phyloP scores from a whole-genome alignment of 2,888 invertebrate genomes.

The Parthenolecanium corni region DNA sequence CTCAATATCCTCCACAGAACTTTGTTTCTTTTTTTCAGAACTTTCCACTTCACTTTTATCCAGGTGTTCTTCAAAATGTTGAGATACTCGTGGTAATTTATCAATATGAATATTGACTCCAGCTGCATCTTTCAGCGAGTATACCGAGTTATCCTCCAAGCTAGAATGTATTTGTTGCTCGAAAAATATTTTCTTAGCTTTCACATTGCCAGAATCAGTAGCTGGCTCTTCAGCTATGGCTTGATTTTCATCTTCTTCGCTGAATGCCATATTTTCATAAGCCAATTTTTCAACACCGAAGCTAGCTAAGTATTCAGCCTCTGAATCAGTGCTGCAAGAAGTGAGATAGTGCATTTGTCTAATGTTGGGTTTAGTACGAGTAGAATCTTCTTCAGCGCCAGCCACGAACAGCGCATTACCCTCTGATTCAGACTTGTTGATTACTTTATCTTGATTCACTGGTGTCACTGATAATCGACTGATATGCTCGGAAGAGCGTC shows the following conservation, averaged over 20 bases:
- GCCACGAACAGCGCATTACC: slow-evolving; percentile 2
- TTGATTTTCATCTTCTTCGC: slow-evolving; percentile 32
- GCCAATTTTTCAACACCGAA: slow-evolving; percentile 35
- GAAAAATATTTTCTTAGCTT: slow-evolving; percentile 17
- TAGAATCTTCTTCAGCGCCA: background rate
- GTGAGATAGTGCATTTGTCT: slow-evolving; percentile 14
- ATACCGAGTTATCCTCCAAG: background rate
- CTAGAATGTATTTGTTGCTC: slow-evolving; percentile 2
- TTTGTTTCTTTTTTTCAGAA: slow-evolving; percentile 42
- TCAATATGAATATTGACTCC: background rate
- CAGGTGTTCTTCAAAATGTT: slow-evolving; percentile 42
- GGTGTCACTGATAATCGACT: background rate
- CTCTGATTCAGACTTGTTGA: slow-evolving; percentile 8
- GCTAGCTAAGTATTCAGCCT: slow-evolving; percentile 35
- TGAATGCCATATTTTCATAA: slow-evolving; percentile 38
- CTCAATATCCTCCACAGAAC: background rate
- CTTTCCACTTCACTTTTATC: slow-evolving; percentile 44
- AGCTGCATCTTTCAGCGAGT: background rate
- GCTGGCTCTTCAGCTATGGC: background rate
- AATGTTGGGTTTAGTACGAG: background rate
- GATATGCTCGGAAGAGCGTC: slow-evolving; percentile 13
- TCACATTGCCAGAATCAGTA: background rate
- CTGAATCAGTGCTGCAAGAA: slow-evolving; percentile 33
- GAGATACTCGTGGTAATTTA: slow-evolving; percentile 38
- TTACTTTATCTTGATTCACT: background rate